Percentiles rank a stretch among this genome's conserved stretches.
phyloP scores from a whole-genome alignment of 2,113 vertebrate genomes.

The Clarias gariepinus region DNA sequence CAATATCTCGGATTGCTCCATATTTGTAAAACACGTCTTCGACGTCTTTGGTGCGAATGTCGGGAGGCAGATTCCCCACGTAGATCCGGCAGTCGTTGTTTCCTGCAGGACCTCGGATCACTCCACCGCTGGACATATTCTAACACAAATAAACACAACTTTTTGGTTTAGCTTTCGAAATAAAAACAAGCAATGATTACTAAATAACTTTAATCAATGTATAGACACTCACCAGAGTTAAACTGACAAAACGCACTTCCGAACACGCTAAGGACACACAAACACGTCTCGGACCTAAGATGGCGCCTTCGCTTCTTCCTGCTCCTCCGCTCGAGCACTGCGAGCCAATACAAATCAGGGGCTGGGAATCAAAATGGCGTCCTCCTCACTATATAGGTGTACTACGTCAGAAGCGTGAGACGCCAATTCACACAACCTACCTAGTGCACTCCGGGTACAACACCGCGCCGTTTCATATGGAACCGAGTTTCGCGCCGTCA shows the following conservation, averaged over 20 bases:
- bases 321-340: conserved; percentile 15
- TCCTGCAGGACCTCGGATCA: conserved; percentile 90
- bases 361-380: conserved; percentile 12
- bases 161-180: background rate
- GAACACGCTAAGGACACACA: background rate
- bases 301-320: conserved; percentile 48
- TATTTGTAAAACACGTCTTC: conserved; percentile 90
- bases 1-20: conserved; percentile 86
- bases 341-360: background rate
- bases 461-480: background rate
- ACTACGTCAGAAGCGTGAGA: background rate
- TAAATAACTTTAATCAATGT: background rate
- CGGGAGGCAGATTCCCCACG: conserved; percentile 86
- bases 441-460: background rate
- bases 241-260: background rate
- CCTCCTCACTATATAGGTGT: background rate
- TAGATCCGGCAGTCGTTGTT: conserved; percentile 94
- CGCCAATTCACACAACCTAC: background rate
- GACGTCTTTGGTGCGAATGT: conserved; percentile 86
- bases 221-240: background rate
- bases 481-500: background rate
- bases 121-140: conserved; percentile 87
- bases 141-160: background rate
- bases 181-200: background rate
- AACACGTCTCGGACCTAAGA: conserved; percentile 42